Evolutionary conservation across 1,140 invertebrate species (phyloP), one percentile per base, ranked within the genome.

Genomic region (Macrocentrus cingulum): DNA sequence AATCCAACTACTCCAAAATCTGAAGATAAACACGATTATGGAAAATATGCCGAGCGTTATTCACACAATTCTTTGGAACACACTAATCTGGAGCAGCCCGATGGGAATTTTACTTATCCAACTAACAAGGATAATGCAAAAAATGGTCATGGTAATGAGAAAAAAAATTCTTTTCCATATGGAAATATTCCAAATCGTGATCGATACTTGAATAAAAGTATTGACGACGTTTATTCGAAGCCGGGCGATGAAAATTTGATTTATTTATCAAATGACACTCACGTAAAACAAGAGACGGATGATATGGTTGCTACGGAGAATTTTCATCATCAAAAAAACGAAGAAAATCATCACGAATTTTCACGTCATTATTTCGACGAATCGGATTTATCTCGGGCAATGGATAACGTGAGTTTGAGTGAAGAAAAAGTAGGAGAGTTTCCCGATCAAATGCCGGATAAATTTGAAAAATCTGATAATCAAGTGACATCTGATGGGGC

Each of bases 151-250:
- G n/a, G n/a, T n/a, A n/a, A n/a, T n/a, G n/a, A n/a, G n/a, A n/a
- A n/a, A n/a, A n/a, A n/a, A n/a, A n/a, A n/a, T n/a, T n/a, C n/a
- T n/a, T n/a, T n/a, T n/a, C n/a, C n/a, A n/a, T n/a, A n/a, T n/a
- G n/a, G n/a, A n/a, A n/a, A n/a, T n/a, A n/a, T n/a, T n/a, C n/a
- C n/a, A n/a, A n/a, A n/a, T n/a, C n/a, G n/a, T n/a, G 54, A 60
- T 32, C 59, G 63, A 1, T 65, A 65, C 18, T 34, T 58, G 0
- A 57, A 45, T 9, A 60, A 34, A 29, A 69, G 64, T 50, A 56
- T 72, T n/a, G 65, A 67, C 23, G 55, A 64, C 8, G 69, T 68
- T 6, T 69, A 70, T 49, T 52, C 71, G 2, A 50, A 57, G 8
- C 45, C 55, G 8, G 56, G 50, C 20, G 52, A 50, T n/a, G 49